Conservation (phyloP, 2,113 vertebrate species). For the Crotalus tigris region DNA sequence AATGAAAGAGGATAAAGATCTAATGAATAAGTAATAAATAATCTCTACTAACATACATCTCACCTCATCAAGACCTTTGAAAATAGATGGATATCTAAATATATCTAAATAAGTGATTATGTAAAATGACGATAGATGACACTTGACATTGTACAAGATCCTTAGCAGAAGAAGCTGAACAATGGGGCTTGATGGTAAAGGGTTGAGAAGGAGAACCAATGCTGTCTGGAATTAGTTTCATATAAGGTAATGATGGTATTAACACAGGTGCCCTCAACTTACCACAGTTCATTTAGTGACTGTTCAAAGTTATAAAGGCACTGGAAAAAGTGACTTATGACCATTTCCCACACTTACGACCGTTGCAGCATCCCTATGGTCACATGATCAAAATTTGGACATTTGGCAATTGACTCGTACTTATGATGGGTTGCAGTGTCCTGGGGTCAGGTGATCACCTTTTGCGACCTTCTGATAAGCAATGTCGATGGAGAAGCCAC, state of each 20-base stretch:
- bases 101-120: background rate
- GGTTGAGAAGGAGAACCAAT: background rate
- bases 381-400: background rate
- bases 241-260: background rate
- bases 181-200: background rate
- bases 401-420: background rate
- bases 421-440: background rate
- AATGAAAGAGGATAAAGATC: background rate
- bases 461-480: background rate
- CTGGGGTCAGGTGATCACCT: background rate
- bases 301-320: background rate
- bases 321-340: background rate
- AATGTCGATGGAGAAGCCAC: background rate
- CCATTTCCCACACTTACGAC: background rate
- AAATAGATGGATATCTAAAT: background rate
- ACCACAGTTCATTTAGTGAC: background rate
- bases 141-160: background rate
- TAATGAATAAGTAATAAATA: background rate
- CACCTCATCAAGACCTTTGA: background rate
- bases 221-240: background rate
- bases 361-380: background rate
- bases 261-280: background rate
- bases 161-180: background rate
- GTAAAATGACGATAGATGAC: background rate
- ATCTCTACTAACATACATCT: background rate